Conservation (phyloP, 1,140 invertebrate species). For the Cyphomyrmex costatus region DNA sequence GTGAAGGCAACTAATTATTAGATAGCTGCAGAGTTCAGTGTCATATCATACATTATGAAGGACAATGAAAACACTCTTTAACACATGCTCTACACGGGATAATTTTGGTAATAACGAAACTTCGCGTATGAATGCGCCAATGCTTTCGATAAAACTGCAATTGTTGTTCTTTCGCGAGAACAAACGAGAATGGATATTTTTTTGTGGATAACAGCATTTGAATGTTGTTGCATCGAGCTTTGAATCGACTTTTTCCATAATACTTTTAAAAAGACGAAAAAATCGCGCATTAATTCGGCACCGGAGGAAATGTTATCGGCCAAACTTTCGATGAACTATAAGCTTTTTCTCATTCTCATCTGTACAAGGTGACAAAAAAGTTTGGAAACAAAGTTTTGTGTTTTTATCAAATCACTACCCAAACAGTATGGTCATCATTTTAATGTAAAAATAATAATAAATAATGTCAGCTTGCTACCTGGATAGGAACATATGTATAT, state of each 20-base stretch:
- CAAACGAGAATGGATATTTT: slow-evolving; percentile 5
- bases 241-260: background rate
- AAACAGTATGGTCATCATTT: too few species aligned
- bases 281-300: slow-evolving; percentile 49
- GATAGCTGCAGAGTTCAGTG: background rate
- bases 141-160: slow-evolving; percentile 38
- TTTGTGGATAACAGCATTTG: background rate
- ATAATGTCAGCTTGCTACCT: too few species aligned
- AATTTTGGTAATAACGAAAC: slow-evolving; percentile 45
- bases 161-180: background rate
- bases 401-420: too few species aligned
- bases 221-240: background rate
- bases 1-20: slow-evolving; percentile 26
- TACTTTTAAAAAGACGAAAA: slow-evolving; percentile 18
- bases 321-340: slow-evolving; percentile 27
- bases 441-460: too few species aligned
- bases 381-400: too few species aligned
- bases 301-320: slow-evolving; percentile 33
- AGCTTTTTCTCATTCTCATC: background rate
- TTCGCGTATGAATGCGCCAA: background rate
- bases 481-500: too few species aligned
- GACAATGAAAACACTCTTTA: slow-evolving; percentile 8
- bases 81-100: background rate
- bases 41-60: slow-evolving; percentile 41
- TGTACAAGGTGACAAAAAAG: background rate